phyloP scores from a whole-genome alignment of 2,888 invertebrate species.

The Brachycybe producta region DNA sequence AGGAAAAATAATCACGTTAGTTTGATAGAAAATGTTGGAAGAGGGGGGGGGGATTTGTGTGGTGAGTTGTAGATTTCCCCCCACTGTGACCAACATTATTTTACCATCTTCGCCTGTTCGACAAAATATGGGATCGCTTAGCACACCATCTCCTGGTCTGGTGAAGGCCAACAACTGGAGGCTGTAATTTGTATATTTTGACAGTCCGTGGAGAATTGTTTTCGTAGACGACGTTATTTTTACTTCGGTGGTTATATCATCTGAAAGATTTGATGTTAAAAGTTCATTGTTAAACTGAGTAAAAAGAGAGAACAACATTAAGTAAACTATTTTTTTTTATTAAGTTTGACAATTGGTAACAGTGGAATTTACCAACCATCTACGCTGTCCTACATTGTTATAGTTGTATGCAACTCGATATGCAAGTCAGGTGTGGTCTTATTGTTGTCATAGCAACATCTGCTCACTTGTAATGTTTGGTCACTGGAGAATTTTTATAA shows the following conservation, averaged over 20 bases:
- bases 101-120: slow-evolving; percentile 72
- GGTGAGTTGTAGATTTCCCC: no score
- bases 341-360: background rate
- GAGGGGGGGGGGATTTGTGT: no score
- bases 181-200: slow-evolving; percentile 77
- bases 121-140: slow-evolving; percentile 62
- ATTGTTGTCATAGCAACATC: no score
- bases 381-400: no score
- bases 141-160: slow-evolving; percentile 67
- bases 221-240: slow-evolving; percentile 64
- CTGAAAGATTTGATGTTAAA: slow-evolving; percentile 7
- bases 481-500: no score
- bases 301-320: background rate
- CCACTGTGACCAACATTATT: no score
- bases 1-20: slow-evolving; percentile 25
- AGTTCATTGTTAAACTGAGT: background rate
- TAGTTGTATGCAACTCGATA: no score
- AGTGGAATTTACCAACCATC: no score
- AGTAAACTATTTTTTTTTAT: background rate
- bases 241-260: slow-evolving; percentile 40
- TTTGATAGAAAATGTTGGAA: no score
- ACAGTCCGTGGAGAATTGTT: slow-evolving; percentile 62
- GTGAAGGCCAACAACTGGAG: slow-evolving; percentile 72
- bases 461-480: no score
- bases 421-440: no score